Percentiles rank a stretch among this genome's conserved stretches.
Evolutionary conservation across 30 jellyfish, hydroid and myxozoan species (phyloP).

Genomic region (Catostylus mosaicus): DNA sequence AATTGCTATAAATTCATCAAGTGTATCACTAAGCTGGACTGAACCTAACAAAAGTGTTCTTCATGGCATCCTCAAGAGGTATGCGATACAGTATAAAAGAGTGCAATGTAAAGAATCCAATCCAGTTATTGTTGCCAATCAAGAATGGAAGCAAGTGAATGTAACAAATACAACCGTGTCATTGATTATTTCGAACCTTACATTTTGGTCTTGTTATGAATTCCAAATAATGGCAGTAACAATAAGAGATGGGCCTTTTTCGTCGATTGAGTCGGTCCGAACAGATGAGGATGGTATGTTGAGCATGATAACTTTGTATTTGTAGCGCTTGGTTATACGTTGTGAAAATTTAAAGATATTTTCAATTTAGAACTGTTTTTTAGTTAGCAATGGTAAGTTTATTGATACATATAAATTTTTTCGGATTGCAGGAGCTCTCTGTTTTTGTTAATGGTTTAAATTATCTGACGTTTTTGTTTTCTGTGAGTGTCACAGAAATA

Average conservation of each 20-base stretch:
- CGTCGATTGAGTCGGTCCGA: background rate
- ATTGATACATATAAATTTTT: too few species aligned
- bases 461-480: too few species aligned
- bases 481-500: too few species aligned
- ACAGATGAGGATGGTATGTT: background rate
- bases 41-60: background rate
- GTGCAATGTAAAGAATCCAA: constrained; percentile 6
- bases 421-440: too few species aligned
- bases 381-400: too few species aligned
- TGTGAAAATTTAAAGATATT: too few species aligned
- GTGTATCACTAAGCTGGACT: constrained; percentile 14
- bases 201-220: constrained; percentile 16
- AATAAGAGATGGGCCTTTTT: constrained; percentile 9
- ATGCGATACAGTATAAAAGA: constrained; percentile 10
- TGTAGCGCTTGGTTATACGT: too few species aligned
- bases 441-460: too few species aligned
- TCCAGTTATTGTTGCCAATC: background rate
- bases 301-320: too few species aligned
- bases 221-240: constrained; percentile 27
- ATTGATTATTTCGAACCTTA: background rate
- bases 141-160: background rate
- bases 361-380: too few species aligned
- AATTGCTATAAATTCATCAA: background rate
- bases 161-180: background rate
- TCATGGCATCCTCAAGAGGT: constrained; percentile 32